These are phyloP conservation scores for Embidobia sp. DNA, from an alignment of 2,888 invertebrate genomes.

Conservation along the genomic window DNA sequence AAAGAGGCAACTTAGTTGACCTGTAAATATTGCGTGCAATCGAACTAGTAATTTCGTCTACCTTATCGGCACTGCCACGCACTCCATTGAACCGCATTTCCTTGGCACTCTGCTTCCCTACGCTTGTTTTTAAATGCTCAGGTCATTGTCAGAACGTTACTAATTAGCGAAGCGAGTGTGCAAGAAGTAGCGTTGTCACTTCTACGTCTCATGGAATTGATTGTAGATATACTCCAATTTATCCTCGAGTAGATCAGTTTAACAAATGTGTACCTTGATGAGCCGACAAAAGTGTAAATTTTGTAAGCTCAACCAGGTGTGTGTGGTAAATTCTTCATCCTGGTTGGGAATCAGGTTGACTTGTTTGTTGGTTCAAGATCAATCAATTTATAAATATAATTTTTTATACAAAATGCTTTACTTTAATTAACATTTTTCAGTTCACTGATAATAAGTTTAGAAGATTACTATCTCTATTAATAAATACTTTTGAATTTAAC, in stretches of 20 bases:
- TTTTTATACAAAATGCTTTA: too few species aligned
- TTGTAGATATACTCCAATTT: conserved; percentile 33
- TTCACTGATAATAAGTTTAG: too few species aligned
- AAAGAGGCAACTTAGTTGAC: background rate
- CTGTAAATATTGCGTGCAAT: conserved; percentile 12
- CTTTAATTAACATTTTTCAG: too few species aligned
- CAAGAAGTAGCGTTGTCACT: conserved; percentile 19
- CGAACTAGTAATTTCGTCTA: conserved; percentile 2
- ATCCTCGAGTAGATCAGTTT: conserved; percentile 12
- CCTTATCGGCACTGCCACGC: conserved; percentile 32
- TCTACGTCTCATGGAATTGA: conserved; percentile 55
- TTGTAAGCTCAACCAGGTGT: too few species aligned
- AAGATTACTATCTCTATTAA: too few species aligned
- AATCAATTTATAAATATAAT: too few species aligned
- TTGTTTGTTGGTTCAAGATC: too few species aligned
- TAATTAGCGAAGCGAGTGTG: conserved; percentile 17
- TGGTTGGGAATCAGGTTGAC: too few species aligned
- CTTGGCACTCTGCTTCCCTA: conserved; percentile 12
- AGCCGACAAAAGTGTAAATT: too few species aligned
- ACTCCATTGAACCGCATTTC: conserved; percentile 13
- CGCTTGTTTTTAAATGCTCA: conserved; percentile 40
- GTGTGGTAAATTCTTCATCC: too few species aligned
- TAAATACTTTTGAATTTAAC: too few species aligned
- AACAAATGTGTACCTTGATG: background rate
- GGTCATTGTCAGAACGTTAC: conserved; percentile 36